Percentiles rank a stretch among this genome's conserved stretches.
phyloP scores from a whole-genome alignment of 2,113 vertebrate genomes.

The Ammodytes marinus region DNA sequence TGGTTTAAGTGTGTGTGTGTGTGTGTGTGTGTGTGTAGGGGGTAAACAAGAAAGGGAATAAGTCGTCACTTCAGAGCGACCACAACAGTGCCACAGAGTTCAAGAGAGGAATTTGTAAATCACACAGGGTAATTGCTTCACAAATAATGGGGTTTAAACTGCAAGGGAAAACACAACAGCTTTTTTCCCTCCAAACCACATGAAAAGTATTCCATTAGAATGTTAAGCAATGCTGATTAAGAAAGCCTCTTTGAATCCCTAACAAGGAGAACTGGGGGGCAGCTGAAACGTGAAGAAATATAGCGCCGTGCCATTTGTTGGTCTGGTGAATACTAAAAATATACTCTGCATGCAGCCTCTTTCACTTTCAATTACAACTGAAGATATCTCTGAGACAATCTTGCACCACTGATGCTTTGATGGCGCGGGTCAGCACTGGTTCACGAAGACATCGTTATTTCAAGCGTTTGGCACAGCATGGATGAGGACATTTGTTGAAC shows the following conservation, averaged over 20 bases:
- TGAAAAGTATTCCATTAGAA: conserved; percentile 62
- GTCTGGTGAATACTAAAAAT: conserved; percentile 45
- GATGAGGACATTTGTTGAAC: conserved; percentile 2
- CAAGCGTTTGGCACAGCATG: conserved; percentile 7
- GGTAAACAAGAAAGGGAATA: conserved; percentile 21
- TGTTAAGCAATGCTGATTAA: conserved; percentile 54
- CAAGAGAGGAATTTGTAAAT: conserved; percentile 60
- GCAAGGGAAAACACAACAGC: conserved; percentile 61
- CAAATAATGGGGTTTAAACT: conserved; percentile 60
- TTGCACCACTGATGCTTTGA: conserved; percentile 21
- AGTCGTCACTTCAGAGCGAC: conserved; percentile 42
- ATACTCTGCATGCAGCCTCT: neutral
- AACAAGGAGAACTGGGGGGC: conserved; percentile 25
- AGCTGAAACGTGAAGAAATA: conserved; percentile 10
- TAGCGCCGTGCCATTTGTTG: conserved; percentile 16
- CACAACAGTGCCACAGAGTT: conserved; percentile 54
- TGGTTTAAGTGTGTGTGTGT: neutral
- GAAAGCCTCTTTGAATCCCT: conserved; percentile 57
- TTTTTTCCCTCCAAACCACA: conserved; percentile 61
- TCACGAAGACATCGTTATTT: conserved; percentile 39
- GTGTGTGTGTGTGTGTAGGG: neutral
- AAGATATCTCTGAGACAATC: conserved; percentile 47
- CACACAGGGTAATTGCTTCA: conserved; percentile 49
- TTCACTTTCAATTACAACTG: conserved; percentile 38
- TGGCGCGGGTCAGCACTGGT: conserved; percentile 21